Evolutionary conservation across 2,797 vertebrate species (phyloP), one percentile per base, ranked within the genome.

Genomic region (Tokudaia muenninki): DNA sequence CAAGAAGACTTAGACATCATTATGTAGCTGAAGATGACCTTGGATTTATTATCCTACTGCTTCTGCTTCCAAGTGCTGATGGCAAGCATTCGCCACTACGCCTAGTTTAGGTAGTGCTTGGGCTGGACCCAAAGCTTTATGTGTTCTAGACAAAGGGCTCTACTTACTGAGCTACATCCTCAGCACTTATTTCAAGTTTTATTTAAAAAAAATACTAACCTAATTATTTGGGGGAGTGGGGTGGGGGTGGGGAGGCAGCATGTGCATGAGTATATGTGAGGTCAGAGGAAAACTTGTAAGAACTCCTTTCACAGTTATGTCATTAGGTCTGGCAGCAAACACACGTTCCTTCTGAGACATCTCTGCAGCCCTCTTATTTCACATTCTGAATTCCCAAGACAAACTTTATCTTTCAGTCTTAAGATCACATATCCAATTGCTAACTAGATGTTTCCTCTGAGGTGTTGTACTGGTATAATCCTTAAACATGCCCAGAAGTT

Each of bases 401-500:
- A 75, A 61, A 84, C 41, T 86, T 75, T 52, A 50, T 61, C n/a
- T 96, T 44, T 63, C 65, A 84, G 19, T 10, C 11, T 93, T 63
- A 92, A 82, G 70, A 72, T 37, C 70, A 91, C 19, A 79, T 50
- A 74, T 31, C 9, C 83, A 87, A 37, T 14, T 78, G 37, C 67
- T 52, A 89, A 52, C 9, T 17, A 55, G 74, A 79, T 12, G 79
- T 83, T 96, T 87, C 61, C 37, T 81, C 86, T 74, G 89, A 72
- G 74, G 50, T 21, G 5, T 26, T 80, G 47, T 77, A 65, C 34
- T 80, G 55, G 41, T 8, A n/a, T 52, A 41, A 16, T 91, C 70
- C 47, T 93, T 78, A 26, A 95, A 21, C 24, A 26, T 26, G 7
- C 92, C 79, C 83, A 84, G 70, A 94, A 77, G 31, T 89, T 80